These are phyloP conservation scores for Achatina immaculata DNA, from an alignment of 1,140 invertebrate species.

Conservation along the genomic window DNA sequence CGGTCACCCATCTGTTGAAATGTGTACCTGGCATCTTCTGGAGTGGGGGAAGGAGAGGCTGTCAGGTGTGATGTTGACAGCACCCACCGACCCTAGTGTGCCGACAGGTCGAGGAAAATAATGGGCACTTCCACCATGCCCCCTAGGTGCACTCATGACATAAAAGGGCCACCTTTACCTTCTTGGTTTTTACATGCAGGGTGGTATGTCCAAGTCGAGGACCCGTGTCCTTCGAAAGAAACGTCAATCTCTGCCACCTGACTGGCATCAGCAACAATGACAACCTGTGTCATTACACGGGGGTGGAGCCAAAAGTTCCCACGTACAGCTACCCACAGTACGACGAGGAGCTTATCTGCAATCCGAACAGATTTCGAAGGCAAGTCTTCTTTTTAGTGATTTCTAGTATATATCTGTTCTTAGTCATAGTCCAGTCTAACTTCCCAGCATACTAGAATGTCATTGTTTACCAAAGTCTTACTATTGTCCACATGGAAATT, in stretches of 20 bases:
- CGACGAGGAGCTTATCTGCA: not conserved
- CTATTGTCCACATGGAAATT: not conserved
- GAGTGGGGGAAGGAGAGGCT: too few species aligned
- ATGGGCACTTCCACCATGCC: too few species aligned
- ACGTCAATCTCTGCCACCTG: constrained; percentile 1
- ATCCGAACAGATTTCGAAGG: not conserved
- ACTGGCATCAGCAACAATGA: constrained; percentile 15
- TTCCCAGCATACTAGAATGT: not conserved
- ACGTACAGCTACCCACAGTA: constrained; percentile 32
- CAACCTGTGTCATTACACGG: constrained; percentile 26
- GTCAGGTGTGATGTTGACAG: too few species aligned
- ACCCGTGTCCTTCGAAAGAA: constrained; percentile 4
- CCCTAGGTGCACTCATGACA: too few species aligned
- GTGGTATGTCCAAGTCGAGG: constrained; percentile 5
- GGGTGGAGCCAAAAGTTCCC: constrained; percentile 11
- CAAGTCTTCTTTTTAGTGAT: not conserved
- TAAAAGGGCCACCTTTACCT: too few species aligned
- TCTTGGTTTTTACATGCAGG: not conserved
- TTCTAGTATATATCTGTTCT: too few species aligned
- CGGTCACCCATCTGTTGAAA: too few species aligned
- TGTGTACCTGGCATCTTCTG: too few species aligned
- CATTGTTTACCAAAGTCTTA: not conserved
- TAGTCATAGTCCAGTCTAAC: too few species aligned
- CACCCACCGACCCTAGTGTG: too few species aligned
- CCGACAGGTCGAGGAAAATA: too few species aligned